Base-by-base conservation (phyloP, 1,140 invertebrate genomes). In the Telenomus remus region DNA sequence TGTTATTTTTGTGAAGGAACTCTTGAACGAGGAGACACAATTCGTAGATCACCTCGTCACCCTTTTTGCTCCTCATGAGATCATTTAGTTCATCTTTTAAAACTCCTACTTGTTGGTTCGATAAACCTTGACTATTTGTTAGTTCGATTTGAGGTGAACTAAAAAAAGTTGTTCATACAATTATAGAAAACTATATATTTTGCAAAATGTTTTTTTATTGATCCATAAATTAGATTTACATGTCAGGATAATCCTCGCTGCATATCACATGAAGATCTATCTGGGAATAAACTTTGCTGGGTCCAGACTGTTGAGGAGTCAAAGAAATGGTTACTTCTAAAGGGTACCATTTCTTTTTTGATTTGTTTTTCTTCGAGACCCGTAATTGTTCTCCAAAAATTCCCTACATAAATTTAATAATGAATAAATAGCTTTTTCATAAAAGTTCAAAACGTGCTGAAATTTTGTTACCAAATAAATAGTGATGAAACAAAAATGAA, bases 31-130 rank as follows among this genome's bases (percentile, higher is more conserved):
- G 87, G 78, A 93, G 91, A 11, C 91, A 90, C 12, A 96, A 81
- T 66, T 95, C 91, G 81, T 92, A 93, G 46, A 96, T 92, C 91
- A 95, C 93, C 19, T 93, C 94, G 87, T 94, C 91, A 10, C 94
- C 94, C 47, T 89, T 89, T 13, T 91, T 79, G 48, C 88, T 81
- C 44, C 85, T 79, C 0, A 92, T 91, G 68, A 92, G 84, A 11
- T 87, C 66, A 51, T 90, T 82, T 16, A 95, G 83, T 79, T 93
- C 89, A 33, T 84, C 79, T 39, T 90, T 84, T 15, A 95, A 82
- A 43, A 86, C 79, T 15, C 84, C 82, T 47, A 94, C 79, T 63
- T 91, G 85, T 63, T 90, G 87, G 80, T 91, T 85, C 0, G 94
- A 93, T 13, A 96, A 81, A 4, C 94, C 94, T 86, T 91, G 92